A percentile compares a stretch with the other conserved stretches of the same genome.
Evolutionary conservation across 2,113 vertebrate species (phyloP).

Genomic region (Hypanus sabinus): DNA sequence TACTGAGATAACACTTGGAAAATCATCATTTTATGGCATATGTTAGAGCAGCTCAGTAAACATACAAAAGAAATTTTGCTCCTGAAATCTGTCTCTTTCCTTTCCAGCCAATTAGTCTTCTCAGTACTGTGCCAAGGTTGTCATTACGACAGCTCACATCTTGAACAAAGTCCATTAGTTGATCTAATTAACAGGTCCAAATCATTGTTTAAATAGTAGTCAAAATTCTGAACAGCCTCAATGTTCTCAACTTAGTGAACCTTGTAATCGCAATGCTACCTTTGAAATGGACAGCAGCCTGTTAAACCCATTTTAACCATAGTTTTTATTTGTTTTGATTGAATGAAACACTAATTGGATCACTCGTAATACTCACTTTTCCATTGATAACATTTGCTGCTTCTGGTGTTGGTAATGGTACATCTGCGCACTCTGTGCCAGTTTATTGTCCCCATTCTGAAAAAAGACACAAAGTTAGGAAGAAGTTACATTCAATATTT

Average conservation of each 20-base stretch:
- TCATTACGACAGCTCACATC: too few relatives aligned
- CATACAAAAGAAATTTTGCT: not conserved
- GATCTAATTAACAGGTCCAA: not conserved
- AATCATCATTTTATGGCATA: not conserved
- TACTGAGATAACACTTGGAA: not conserved
- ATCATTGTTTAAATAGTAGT: not conserved
- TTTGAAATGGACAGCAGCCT: not conserved
- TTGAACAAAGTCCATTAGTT: not conserved
- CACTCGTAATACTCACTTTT: constrained; percentile 63
- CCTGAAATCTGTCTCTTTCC: not conserved
- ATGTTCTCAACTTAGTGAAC: not conserved
- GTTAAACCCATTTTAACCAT: not conserved
- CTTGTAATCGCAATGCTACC: not conserved
- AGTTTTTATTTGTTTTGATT: not conserved
- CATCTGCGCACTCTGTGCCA: constrained; percentile 87
- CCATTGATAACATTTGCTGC: constrained; percentile 86
- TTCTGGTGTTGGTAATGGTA: constrained; percentile 94
- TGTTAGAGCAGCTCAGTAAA: not conserved
- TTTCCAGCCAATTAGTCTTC: not conserved
- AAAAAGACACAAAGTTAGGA: not conserved
- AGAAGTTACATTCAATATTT: not conserved
- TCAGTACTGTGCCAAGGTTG: not conserved
- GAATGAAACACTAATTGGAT: not conserved
- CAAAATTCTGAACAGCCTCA: not conserved
- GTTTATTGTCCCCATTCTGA: constrained; percentile 78